phyloP scores from a whole-genome alignment of 2,797 vertebrate genomes.

The Dipus sagitta region DNA sequence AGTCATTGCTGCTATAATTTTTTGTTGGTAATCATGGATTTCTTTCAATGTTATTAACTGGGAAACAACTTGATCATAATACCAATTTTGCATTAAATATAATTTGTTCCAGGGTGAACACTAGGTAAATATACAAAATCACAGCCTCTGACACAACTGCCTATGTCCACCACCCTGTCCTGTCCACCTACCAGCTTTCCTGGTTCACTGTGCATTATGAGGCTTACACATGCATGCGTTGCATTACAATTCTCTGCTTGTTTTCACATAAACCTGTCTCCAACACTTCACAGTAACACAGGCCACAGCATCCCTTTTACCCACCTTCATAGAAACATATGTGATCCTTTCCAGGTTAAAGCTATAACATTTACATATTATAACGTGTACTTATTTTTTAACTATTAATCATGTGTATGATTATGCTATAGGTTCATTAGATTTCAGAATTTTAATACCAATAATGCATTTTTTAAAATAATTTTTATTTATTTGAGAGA shows the following conservation, averaged over 20 bases:
- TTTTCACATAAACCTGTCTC: not conserved
- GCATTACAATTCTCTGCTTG: not conserved
- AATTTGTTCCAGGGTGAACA: not conserved
- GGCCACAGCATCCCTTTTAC: not conserved
- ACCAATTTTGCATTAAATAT: not conserved
- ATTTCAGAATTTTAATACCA: not conserved
- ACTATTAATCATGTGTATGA: not conserved
- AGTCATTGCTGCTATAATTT: not conserved
- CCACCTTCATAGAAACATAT: not conserved
- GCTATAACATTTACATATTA: accelerated
- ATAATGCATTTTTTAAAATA: not conserved
- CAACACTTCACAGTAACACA: not conserved
- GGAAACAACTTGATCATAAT: not conserved
- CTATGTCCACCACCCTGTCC: no score
- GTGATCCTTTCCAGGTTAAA: not conserved
- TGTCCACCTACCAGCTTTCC: not conserved
- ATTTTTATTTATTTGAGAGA: no score
- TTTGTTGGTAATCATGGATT: not conserved
- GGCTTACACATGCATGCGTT: accelerated
- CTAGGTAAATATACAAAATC: not conserved
- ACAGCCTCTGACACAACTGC: not conserved
- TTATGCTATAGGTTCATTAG: not conserved
- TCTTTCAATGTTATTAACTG: not conserved
- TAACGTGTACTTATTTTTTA: not conserved
- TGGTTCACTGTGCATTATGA: not conserved